These are phyloP conservation scores for Microtus montanus DNA, from an alignment of 2,113 vertebrate species.

Conservation along the genomic window DNA sequence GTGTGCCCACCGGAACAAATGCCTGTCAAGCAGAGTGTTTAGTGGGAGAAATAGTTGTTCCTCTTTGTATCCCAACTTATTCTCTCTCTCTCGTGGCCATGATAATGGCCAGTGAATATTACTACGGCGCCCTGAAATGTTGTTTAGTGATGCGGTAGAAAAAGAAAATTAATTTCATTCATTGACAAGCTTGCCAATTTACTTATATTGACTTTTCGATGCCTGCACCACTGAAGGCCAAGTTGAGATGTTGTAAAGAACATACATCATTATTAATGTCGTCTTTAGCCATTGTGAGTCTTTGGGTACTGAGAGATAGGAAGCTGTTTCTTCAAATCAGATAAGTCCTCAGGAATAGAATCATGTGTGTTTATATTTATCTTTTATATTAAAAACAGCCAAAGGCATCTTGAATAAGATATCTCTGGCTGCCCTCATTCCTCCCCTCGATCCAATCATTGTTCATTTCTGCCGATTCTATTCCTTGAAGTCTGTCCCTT, in stretches of 20 bases:
- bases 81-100: not conserved
- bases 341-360: not conserved
- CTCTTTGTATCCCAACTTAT: not conserved
- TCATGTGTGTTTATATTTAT: not conserved
- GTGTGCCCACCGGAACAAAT: rapidly evolving
- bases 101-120: slow-evolving; percentile 52
- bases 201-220: slow-evolving; percentile 79
- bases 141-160: slow-evolving; percentile 77
- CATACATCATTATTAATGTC: slow-evolving; percentile 70
- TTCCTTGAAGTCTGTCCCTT: not conserved
- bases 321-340: not conserved
- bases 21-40: rapidly evolving
- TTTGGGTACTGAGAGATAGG: not conserved
- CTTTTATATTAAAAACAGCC: slow-evolving; percentile 39
- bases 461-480: not conserved
- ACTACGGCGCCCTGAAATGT: slow-evolving; percentile 62
- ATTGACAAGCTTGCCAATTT: slow-evolving; percentile 82
- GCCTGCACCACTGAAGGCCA: slow-evolving; percentile 62
- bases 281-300: slow-evolving; percentile 47
- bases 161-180: slow-evolving; percentile 80
- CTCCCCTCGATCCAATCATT: not conserved
- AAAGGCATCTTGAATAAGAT: not conserved
- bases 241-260: slow-evolving; percentile 76
- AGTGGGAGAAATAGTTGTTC: rapidly evolving
- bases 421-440: not conserved